Evolutionary conservation across 1,140 invertebrate genomes (phyloP), one percentile per base, ranked within the genome.

Genomic region (Bombus confusus): DNA sequence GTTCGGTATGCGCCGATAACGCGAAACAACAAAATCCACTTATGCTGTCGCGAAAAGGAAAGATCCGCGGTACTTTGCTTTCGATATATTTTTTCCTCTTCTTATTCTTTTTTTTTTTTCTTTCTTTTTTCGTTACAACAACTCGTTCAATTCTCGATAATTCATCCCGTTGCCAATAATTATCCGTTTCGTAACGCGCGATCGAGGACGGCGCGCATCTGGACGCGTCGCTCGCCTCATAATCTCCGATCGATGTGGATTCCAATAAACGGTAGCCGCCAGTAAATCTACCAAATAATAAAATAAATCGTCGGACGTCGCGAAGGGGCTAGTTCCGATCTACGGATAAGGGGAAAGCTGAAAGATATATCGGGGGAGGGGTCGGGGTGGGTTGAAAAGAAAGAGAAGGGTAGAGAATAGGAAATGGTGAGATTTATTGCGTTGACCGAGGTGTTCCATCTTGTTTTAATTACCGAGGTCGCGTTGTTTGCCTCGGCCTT

Each of bases 201-300:
- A 37, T 13, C n/a, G 75, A 41, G 43, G 39, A 66, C 76, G 43
- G 73, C 72, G 57, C 64, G 79, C 90, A 83, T 91, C 71, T 87
- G 86, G 77, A 88, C 74, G 85, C 74, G 81, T 87, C 82, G 82
- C 69, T 86, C 85, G 85, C 66, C 82, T 91, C 78, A 88, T 90
- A 87, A 90, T 84, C 66, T 86, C 83, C 80, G 88, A 90, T 90
- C 86, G 68, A 84, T 62, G 86, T 74, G 83, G 83, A 89, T 91
- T 91, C 86, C 82, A 83, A 89, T 86, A 91, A 91, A 89, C 90
- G 87, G 88, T 92, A 91, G 90, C 85, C 87, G 80, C 83, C 87
- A 88, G 80, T 92, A 92, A 92, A 92, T 92, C 91, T 87, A 91
- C 80, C 83, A 86, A 91, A 91, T 91, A 91, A 89, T 89, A 83